phyloP scores from a whole-genome alignment of 2,113 vertebrate genomes.

The Cephalopholis sonnerati region DNA sequence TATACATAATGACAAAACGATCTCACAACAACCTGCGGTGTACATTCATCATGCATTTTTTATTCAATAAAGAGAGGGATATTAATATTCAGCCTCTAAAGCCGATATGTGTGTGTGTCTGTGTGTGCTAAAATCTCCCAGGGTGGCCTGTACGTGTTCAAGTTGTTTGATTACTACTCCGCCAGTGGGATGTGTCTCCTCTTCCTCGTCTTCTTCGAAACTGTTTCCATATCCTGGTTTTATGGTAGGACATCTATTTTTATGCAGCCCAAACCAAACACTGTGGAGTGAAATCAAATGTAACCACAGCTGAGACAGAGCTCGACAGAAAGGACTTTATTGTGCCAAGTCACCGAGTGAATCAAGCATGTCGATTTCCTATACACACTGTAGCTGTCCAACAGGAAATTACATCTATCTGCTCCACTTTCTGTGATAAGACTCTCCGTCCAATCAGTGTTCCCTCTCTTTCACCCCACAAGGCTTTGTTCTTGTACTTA shows the following conservation, averaged over 20 bases:
- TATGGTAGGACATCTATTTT: constrained; percentile 87
- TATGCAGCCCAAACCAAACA: background rate
- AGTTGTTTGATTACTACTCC: constrained; percentile 95
- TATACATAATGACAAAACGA: constrained; percentile 41
- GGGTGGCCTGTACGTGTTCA: constrained; percentile 94
- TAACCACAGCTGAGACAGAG: background rate
- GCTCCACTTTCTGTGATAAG: constrained; percentile 13
- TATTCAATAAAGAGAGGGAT: constrained; percentile 33
- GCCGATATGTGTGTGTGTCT: constrained; percentile 34
- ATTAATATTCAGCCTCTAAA: constrained; percentile 51
- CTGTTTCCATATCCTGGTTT: constrained; percentile 92
- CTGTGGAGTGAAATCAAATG: background rate
- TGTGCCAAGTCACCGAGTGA: constrained; percentile 18
- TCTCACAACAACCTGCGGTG: constrained; percentile 42
- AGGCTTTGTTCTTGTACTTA: constrained; percentile 14
- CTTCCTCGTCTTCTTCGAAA: constrained; percentile 94
- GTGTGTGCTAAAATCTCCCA: constrained; percentile 73
- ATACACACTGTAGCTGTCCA: background rate
- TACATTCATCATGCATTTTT: constrained; percentile 48
- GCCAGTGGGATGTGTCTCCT: constrained; percentile 95
- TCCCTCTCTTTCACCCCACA: background rate
- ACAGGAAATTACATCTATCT: constrained; percentile 63
- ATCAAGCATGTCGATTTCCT: constrained; percentile 20
- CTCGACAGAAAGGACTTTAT: background rate
- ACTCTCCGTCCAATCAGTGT: background rate